Percentiles rank a stretch among this genome's conserved stretches.
Evolutionary conservation across 2,113 vertebrate genomes (phyloP).

Genomic region (Eudyptes chrysolophus): DNA sequence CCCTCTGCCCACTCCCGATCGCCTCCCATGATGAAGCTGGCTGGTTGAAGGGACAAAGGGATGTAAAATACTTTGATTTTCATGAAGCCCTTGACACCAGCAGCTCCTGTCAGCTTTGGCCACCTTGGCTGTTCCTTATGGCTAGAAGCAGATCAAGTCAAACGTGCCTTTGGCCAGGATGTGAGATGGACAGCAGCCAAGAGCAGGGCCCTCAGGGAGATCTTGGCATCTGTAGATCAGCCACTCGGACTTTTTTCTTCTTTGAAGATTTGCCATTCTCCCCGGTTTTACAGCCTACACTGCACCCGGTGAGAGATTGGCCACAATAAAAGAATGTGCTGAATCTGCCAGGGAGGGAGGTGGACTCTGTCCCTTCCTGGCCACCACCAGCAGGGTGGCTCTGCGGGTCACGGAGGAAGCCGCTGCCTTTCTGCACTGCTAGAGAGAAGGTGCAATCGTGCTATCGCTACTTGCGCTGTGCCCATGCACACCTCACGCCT

Average conservation of each 20-base stretch:
- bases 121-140: neutral
- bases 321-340: neutral
- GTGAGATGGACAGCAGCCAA: rapidly evolving
- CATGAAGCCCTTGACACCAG: neutral
- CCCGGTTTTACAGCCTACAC: neutral
- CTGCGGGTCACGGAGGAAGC: rapidly evolving
- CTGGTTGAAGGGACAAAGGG: neutral
- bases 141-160: neutral
- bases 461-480: rapidly evolving
- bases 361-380: neutral
- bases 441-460: neutral
- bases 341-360: neutral
- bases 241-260: neutral
- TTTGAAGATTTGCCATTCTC: neutral
- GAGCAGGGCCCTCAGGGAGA: neutral
- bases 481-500: rapidly evolving
- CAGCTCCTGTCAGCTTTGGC: neutral
- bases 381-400: neutral
- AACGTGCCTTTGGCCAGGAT: rapidly evolving
- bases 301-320: neutral
- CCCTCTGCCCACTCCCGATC: rapidly evolving
- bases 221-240: neutral
- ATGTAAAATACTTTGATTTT: neutral
- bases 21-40: neutral
- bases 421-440: neutral